A percentile compares a stretch with the other conserved stretches of the same genome.
Evolutionary conservation across 2,797 vertebrate genomes (phyloP).

Genomic region (Anisognathus igniventris): DNA sequence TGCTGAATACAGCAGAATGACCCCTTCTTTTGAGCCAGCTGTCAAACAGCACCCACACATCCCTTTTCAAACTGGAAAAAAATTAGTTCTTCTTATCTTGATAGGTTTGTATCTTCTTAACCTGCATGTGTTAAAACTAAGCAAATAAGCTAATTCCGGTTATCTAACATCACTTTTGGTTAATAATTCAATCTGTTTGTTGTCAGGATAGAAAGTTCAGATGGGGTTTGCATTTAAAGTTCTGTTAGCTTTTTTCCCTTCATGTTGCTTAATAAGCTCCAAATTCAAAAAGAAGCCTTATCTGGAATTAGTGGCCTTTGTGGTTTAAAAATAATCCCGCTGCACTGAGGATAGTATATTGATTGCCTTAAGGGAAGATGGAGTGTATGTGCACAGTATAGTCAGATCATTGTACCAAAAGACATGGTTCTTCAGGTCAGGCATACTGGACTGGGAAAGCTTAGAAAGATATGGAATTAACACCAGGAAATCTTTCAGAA

Average conservation of each 20-base stretch:
- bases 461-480: background rate
- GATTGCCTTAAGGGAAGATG: background rate
- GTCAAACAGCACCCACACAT: fast-evolving
- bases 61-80: background rate
- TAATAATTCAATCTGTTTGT: background rate
- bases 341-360: background rate
- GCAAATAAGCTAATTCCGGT: background rate
- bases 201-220: background rate
- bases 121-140: background rate
- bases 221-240: background rate
- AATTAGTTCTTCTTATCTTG: background rate
- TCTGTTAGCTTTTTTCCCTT: background rate
- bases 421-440: background rate
- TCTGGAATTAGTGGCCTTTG: background rate
- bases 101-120: background rate
- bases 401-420: background rate
- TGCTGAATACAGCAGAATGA: background rate
- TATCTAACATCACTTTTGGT: background rate
- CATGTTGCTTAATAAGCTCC: background rate
- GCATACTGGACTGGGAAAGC: background rate
- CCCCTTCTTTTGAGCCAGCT: background rate
- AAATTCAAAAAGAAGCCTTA: background rate
- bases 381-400: background rate
- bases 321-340: background rate
- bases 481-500: background rate